Percentiles rank a stretch among this genome's conserved stretches.
phyloP scores from a whole-genome alignment of 2,888 invertebrate genomes.

The Artemia sinica region DNA sequence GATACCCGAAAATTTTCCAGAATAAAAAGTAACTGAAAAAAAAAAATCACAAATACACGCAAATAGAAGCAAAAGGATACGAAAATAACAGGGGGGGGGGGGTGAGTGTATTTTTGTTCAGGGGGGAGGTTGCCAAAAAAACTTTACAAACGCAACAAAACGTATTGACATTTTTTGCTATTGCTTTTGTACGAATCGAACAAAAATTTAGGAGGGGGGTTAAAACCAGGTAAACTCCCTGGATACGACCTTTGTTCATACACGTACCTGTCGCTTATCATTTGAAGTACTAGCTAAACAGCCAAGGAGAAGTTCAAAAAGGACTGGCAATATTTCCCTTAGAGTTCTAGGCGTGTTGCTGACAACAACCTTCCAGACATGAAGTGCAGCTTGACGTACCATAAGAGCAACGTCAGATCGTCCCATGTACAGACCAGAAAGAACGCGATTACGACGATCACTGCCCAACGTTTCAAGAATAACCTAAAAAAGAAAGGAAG shows the following conservation, averaged over 20 bases:
- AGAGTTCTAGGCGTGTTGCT: conserved; percentile 92
- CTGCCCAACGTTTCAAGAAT: conserved; percentile 73
- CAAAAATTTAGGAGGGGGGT: not conserved
- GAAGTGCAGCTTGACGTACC: conserved; percentile 91
- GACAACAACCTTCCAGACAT: conserved; percentile 98
- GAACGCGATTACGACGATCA: conserved; percentile 74
- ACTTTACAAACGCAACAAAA: no score
- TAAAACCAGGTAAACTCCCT: not conserved
- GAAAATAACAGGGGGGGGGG: no score
- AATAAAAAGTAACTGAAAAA: no score
- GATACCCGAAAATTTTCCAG: no score
- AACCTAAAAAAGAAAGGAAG: conserved; percentile 37
- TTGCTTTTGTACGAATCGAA: no score
- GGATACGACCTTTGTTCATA: not conserved
- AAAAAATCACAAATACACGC: no score
- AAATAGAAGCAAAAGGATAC: no score
- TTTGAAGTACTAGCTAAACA: conserved; percentile 89
- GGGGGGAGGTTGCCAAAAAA: no score
- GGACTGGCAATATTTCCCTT: conserved; percentile 80
- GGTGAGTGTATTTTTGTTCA: no score
- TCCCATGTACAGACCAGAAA: conserved; percentile 91
- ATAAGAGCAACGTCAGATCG: conserved; percentile 87
- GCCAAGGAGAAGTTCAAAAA: conserved; percentile 76
- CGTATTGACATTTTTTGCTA: not conserved
- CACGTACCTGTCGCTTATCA: conserved; percentile 65